Evolutionary conservation across 1,140 invertebrate species (phyloP), one percentile per base, ranked within the genome.

Genomic region (Mizuhopecten yessoensis): DNA sequence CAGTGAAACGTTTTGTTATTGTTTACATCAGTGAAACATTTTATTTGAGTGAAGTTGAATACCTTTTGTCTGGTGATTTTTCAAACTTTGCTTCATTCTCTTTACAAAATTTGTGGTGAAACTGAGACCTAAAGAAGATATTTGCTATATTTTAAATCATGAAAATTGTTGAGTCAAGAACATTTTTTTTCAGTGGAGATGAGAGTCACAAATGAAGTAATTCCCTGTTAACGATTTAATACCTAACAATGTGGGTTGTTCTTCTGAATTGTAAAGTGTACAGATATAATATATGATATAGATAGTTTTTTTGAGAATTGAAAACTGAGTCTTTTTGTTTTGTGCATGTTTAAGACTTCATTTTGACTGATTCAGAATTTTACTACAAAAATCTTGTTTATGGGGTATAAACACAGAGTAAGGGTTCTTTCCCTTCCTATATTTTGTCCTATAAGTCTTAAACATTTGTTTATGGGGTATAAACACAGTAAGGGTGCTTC

Each of bases 101-200:
- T n/a, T n/a, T n/a, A n/a, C n/a, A n/a, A n/a, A 57, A 23, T 3
- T 57, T 57, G 17, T 57, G 36, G 36, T 39, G 5, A 5, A 39
- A 39, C 13, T 39, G n/a, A 39, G 36, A 39, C 2, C 2, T 57
- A 20, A 57, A 57, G 29, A 75, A 75, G 15, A 1, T 3, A 75
- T 13, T 45, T 45, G 57, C n/a, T n/a, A 75, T 29, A 57, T 75
- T 75, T 75, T 75, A 75, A 45, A 75, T 75, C 57, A 75, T 75
- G 57, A 75, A 29, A n/a, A 75, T 75, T 75, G 57, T 17, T 75
- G n/a, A 75, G 57, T 5, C 57, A 45, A 45, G 17, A 45, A 13
- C 9, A 45, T 45, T 45, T 45, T 13, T 45, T 45, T 45, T 45
- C 42, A 45, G n/a, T n/a, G 1, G 5, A 29, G 57, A 29, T 75